These are phyloP conservation scores for Virgularia gustaviana DNA, from an alignment of 92 coral and sea anemone species.

Conservation along the genomic window DNA sequence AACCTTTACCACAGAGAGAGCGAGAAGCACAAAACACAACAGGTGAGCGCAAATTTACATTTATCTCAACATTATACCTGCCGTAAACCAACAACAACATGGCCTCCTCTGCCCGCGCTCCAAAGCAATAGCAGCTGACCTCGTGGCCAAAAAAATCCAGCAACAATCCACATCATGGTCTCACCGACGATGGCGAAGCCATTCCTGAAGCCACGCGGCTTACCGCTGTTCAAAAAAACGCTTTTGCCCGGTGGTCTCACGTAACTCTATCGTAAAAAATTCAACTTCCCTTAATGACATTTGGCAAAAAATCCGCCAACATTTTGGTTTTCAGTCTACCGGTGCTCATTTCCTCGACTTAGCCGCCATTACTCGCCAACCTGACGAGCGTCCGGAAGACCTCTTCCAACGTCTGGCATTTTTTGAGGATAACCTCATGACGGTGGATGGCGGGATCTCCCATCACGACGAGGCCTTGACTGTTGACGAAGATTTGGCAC, in stretches of 20 bases:
- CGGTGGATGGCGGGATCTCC: conserved; percentile 43
- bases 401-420: conserved; percentile 54
- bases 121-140: conserved; percentile 53
- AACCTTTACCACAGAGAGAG: not conserved
- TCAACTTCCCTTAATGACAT: conserved; percentile 58
- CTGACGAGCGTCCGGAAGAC: conserved; percentile 53
- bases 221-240: conserved; percentile 25
- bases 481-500: conserved; percentile 52
- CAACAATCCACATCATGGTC: too few species aligned
- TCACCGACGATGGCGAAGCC: conserved; percentile 49
- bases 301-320: conserved; percentile 42
- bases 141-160: too few species aligned
- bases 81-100: conserved; percentile 19
- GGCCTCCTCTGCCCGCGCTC: conserved; percentile 49
- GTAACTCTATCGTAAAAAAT: conserved; percentile 47
- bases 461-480: conserved; percentile 55
- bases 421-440: conserved; percentile 49
- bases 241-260: conserved; percentile 36
- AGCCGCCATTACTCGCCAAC: conserved; percentile 26
- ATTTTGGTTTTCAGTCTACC: conserved; percentile 53
- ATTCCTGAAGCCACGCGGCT: too few species aligned
- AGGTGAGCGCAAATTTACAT: conserved; percentile 2
- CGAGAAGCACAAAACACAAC: not conserved
- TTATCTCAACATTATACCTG: not conserved
- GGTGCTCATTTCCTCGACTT: conserved; percentile 47